Base-by-base conservation (phyloP, 35 echinoderm and acorn worm genomes). In the Lytechinus pictus region DNA sequence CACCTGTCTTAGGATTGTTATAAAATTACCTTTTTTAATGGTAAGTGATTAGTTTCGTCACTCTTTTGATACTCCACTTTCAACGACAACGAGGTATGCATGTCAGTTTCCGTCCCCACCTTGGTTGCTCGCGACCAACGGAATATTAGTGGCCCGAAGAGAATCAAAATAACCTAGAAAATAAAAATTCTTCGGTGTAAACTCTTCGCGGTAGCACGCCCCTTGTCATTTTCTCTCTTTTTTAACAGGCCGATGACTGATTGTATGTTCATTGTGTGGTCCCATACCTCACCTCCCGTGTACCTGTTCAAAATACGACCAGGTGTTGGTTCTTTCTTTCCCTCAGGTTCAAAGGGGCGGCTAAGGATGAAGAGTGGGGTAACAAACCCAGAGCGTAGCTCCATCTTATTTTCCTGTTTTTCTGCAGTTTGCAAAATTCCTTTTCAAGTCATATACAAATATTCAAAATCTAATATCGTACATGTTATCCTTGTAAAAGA, bases 101-200 rank as follows among this genome's bases (percentile, higher is more conserved):
- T 44, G 0, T 44, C 33, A 44, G 33, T 44, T 9, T 58, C 13
- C n/a, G 6, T n/a, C 66, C 21, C 66, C 16, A 79, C 66, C 66
- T 79, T 24, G 0, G 66, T 24, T 24, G 66, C n/a, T 79, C 66
- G 21, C n/a, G 66, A 24, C 66, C 66, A 79, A 79, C 19, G 66
- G 66, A 79, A 79, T 79, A 16, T 16, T 16, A 24, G 21, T 16
- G 66, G 21, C 66, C 66, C 66, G 16, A 16, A 24, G 56, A 11
- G 56, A 7, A 13, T 58, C 9, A 58, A 58, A 58, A 58, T 58
- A 58, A 11, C 56, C 56, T 13, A 8, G 66, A 79, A 44, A 24
- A 79, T 79, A 79, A 79, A 79, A 79, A 79, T 79, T 79, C 66
- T 79, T 79, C 66, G 66, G 66, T 79, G 66, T 79, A 79, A 71